Evolutionary conservation across 1,140 invertebrate genomes (phyloP).

Genomic region (Lepidurus couesii): DNA sequence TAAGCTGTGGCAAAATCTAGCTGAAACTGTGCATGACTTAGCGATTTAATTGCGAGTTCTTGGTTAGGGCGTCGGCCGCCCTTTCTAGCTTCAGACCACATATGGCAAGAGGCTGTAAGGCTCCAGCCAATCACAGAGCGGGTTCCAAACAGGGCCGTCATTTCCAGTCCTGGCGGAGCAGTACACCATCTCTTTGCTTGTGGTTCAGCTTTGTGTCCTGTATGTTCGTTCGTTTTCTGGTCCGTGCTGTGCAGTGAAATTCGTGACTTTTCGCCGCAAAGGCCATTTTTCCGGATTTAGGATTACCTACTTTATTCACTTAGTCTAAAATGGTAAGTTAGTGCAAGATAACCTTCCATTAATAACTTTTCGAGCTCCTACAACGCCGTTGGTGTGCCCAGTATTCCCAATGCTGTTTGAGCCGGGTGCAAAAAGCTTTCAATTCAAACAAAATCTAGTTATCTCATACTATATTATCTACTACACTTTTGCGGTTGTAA

Average conservation of each 20-base stretch:
- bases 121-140: background rate
- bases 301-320: background rate
- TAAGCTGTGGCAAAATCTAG: background rate
- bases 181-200: background rate
- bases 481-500: too few relatives aligned
- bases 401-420: too few relatives aligned
- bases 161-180: background rate
- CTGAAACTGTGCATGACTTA: background rate
- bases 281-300: background rate
- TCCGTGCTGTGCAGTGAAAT: slow-evolving; percentile 12
- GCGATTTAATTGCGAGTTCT: background rate
- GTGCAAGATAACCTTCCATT: background rate
- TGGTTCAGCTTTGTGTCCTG: background rate
- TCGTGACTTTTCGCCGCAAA: slow-evolving; percentile 12
- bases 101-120: slow-evolving; percentile 1
- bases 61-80: slow-evolving; percentile 7
- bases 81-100: slow-evolving; percentile 10
- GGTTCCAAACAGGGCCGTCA: background rate
- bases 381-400: too few relatives aligned
- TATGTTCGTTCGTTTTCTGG: background rate
- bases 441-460: too few relatives aligned
- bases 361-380: too few relatives aligned
- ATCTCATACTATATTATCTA: too few relatives aligned
- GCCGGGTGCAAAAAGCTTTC: too few relatives aligned
- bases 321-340: background rate